Conservation (phyloP, 2,888 invertebrate genomes). For the Plagodis dolabraria region DNA sequence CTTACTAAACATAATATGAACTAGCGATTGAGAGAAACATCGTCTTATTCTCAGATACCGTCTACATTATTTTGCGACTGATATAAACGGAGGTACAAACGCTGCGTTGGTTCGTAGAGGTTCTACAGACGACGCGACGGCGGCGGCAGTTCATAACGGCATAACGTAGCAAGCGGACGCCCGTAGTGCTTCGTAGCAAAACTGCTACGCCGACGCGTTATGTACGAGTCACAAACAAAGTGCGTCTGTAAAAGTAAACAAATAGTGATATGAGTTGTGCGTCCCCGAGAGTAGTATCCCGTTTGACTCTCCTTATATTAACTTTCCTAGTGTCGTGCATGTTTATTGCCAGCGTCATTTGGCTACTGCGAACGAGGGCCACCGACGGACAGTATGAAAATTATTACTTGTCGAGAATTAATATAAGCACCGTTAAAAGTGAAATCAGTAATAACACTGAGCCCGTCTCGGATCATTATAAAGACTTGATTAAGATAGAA, state of each 20-base stretch:
- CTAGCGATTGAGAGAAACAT: background rate
- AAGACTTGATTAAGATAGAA: slow-evolving; percentile 82
- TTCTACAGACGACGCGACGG: slow-evolving; percentile 63
- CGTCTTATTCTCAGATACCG: slow-evolving; percentile 9
- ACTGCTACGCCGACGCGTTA: slow-evolving; percentile 71
- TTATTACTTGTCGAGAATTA: slow-evolving; percentile 84
- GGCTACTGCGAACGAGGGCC: slow-evolving; percentile 72
- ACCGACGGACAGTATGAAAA: slow-evolving; percentile 77
- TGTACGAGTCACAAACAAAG: slow-evolving; percentile 64
- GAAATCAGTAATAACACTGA: slow-evolving; percentile 65
- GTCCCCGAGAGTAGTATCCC: slow-evolving; percentile 72
- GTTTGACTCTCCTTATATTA: slow-evolving; percentile 76
- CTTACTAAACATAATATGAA: too few species aligned
- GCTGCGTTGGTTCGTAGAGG: slow-evolving; percentile 33
- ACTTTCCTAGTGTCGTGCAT: slow-evolving; percentile 77
- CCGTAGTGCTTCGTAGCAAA: slow-evolving; percentile 64
- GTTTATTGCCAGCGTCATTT: slow-evolving; percentile 78
- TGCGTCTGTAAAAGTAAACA: slow-evolving; percentile 75
- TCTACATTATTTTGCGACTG: slow-evolving; percentile 32
- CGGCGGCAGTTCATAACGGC: slow-evolving; percentile 73
- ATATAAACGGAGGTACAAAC: slow-evolving; percentile 68
- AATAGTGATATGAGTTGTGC: slow-evolving; percentile 84
- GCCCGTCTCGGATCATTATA: slow-evolving; percentile 75
- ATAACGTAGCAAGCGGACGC: slow-evolving; percentile 67
- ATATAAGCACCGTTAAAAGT: slow-evolving; percentile 73